Evolutionary conservation across 2,113 vertebrate genomes (phyloP), one percentile per base, ranked within the genome.

Genomic region (Cynopterus brachyotis): DNA sequence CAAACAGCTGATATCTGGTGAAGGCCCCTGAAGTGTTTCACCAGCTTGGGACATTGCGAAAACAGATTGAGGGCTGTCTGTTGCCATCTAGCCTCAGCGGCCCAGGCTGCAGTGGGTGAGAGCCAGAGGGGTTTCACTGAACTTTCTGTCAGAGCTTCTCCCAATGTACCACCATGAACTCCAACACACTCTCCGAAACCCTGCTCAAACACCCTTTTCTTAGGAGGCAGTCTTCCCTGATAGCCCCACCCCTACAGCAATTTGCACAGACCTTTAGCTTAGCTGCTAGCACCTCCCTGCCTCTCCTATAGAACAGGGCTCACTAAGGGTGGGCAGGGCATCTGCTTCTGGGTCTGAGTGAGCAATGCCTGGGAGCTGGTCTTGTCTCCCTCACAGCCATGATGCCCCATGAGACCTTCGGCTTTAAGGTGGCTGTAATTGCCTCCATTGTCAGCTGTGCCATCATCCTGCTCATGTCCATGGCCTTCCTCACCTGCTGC

Each of bases 401-500:
- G 72, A 97, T 98, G 0, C 98, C 96, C 30, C 98, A 97, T 0
- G 99, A 99, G 96, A 98, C 99, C 80, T 98, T 98, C n/a, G 99
- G 99, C 95, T 99, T 99, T 98, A 99, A 97, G 78, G 98, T 99
- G 32, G 99, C 99, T 0, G 98, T 99, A 91, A 98, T 99, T 24
- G 97, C 99, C 26, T 99, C 99, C 97, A 98, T 99, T 1, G 98
- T 99, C 57, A 99, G 99, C 98, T 98, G 98, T 1, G 99, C 98
- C 16, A 96, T 99, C 95, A 99, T 99, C 96, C 94, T 99, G 55
- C 96, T 99, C 97, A 99, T 99, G 99, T 99, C 99, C 35, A 84
- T 99, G 98, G 99, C 99, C 91, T 99, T 99, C 98, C 97, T 99
- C 97, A 99, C 99, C 94, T 99, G 99, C 97, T 99, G 99, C 97